Conservation (phyloP, 2,797 vertebrate genomes). For the Tokudaia muenninki region DNA sequence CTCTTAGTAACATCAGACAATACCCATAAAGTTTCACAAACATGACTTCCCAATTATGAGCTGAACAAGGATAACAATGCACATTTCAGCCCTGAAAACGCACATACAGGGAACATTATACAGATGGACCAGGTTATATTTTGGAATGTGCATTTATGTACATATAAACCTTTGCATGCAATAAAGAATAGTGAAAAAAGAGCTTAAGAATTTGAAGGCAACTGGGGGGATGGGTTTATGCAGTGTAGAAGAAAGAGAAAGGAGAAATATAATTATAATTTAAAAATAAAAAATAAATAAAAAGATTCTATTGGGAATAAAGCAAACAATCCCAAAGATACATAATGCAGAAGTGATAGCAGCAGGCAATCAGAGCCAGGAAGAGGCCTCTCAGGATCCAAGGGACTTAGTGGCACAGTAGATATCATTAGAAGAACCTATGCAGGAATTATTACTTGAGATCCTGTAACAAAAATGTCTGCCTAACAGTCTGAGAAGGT, state of each 20-base stretch:
- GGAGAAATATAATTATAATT: background rate
- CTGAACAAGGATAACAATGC: background rate
- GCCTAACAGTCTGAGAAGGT: background rate
- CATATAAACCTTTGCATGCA: background rate
- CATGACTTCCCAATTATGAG: background rate
- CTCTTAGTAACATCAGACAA: background rate
- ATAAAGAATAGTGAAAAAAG: background rate
- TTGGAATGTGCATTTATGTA: no score
- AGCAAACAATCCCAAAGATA: background rate
- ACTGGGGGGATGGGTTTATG: background rate
- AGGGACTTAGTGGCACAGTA: background rate
- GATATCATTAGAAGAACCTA: background rate
- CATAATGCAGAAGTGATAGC: background rate
- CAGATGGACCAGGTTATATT: background rate
- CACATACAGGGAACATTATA: background rate
- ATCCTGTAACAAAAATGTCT: conserved; percentile 18
- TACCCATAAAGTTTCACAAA: background rate
- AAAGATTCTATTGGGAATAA: background rate
- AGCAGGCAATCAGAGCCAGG: background rate
- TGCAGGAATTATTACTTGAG: background rate
- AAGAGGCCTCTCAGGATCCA: background rate
- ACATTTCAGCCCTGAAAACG: background rate
- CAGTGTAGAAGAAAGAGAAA: background rate
- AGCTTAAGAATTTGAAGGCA: background rate
- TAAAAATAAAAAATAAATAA: background rate